phyloP scores from a whole-genome alignment of 2,113 vertebrate genomes.

The rabbit (Oryctolagus cuniculus) region DNA sequence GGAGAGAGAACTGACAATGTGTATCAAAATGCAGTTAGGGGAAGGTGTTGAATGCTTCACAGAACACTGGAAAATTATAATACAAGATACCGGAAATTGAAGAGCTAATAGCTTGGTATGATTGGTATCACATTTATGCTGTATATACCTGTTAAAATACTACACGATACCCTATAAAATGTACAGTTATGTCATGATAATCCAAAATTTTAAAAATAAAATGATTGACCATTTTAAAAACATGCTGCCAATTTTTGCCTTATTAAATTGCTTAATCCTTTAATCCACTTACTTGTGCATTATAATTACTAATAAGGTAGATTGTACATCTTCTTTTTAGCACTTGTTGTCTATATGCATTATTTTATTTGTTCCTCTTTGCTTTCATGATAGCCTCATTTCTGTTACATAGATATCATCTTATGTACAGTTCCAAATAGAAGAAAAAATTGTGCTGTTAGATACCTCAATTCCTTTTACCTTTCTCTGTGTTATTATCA shows the following conservation, averaged over 20 bases:
- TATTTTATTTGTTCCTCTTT: background rate
- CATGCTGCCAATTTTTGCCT: background rate
- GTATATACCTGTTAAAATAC: no score
- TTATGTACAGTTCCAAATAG: background rate
- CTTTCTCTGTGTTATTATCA: background rate
- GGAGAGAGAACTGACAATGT: no score
- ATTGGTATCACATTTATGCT: no score
- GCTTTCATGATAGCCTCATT: background rate
- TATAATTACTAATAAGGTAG: background rate
- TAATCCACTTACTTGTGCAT: background rate
- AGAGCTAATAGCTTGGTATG: no score
- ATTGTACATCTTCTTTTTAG: background rate
- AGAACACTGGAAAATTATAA: no score
- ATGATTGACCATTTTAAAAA: no score
- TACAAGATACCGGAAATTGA: no score
- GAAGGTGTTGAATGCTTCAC: no score
- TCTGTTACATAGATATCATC: background rate
- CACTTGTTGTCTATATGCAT: background rate
- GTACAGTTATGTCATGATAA: no score
- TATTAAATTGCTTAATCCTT: background rate
- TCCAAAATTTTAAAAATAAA: no score
- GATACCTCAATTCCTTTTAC: background rate
- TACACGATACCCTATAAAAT: no score
- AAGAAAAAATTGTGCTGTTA: background rate
- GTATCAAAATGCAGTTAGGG: no score